Evolutionary conservation across 2,113 vertebrate species (phyloP), one percentile per base, ranked within the genome.

Genomic region (Arenaria interpres): DNA sequence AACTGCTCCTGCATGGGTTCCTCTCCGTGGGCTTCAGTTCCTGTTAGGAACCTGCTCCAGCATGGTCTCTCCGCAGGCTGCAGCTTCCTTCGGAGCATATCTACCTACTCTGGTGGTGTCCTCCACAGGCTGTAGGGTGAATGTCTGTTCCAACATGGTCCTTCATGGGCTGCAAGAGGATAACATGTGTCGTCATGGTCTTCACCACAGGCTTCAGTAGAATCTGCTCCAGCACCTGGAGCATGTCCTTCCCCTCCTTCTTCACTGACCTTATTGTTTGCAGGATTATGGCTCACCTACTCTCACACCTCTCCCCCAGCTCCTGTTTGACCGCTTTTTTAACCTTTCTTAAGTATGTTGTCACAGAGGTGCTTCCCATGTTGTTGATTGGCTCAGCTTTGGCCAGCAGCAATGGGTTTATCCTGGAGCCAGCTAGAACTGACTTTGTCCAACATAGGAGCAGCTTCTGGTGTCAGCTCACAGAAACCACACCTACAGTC

Each of bases 371-470:
- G 9, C 7, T 41, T 9, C 33, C 22, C 9, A 2, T 1, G 1
- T 32, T 7, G 7, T 13, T 56, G 45, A 41, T 18, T 23, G 50
- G 14, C 35, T 66, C 12, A 12, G 32, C 19, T 50, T 50, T n/a
- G 43, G 25, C 30, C 50, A 57, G 17, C 1, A 0, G 15, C n/a
- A n/a, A n/a, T 30, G 21, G 23, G 18, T 45, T 39, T 1, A 0
- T 78, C 10, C 22, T 64, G 57, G 17, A 71, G 8, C 9, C 14
- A 15, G 9, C 14, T 71, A 35, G 48, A 85, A 50, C 8, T n/a
- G 27, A 43, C 35, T 69, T 62, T 45, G 35, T 51, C 23, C 27
- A 48, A 33, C 10, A n/a, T 1, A 43, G 43, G 66, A 14, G 21
- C 37, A 91, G 19, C 22, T 67, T 51, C 59, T 45, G 19, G 23